Percentiles rank a stretch among this genome's conserved stretches.
These are phyloP conservation scores for Sterrhoptilus dennistouni DNA, from an alignment of 2,113 vertebrate genomes.

Conservation along the genomic window DNA sequence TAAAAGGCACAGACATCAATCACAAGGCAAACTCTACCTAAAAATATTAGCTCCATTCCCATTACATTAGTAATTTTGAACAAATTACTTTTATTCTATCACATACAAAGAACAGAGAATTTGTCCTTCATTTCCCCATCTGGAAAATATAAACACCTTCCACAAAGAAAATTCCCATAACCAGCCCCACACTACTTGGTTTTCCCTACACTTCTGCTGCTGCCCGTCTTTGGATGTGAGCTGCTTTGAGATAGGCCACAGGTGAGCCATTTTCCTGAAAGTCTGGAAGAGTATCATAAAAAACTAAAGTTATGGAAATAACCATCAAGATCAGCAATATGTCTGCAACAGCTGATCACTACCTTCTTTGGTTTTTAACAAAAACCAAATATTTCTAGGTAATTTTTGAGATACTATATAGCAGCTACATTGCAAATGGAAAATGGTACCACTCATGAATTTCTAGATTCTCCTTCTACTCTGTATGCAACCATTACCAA, in stretches of 20 bases:
- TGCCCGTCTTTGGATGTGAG: background rate
- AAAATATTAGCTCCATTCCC: background rate
- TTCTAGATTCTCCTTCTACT: background rate
- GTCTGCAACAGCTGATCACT: background rate
- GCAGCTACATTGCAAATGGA: background rate
- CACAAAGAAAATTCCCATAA: background rate
- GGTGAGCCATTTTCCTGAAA: background rate
- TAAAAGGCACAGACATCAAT: background rate
- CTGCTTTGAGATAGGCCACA: background rate
- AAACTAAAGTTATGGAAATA: background rate
- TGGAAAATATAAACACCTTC: background rate
- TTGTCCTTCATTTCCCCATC: background rate
- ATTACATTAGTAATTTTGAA: background rate
- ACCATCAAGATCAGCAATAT: background rate
- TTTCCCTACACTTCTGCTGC: background rate
- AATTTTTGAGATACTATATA: background rate
- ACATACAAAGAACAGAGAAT: background rate
- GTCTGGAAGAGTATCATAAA: background rate
- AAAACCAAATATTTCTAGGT: background rate
- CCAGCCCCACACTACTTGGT: background rate
- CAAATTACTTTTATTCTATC: background rate
- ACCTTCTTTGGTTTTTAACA: rapidly evolving
- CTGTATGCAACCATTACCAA: background rate
- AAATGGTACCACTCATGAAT: background rate
- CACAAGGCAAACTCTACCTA: background rate